phyloP scores from a whole-genome alignment of 2,888 invertebrate genomes.

The Ferdinandea cuprea region DNA sequence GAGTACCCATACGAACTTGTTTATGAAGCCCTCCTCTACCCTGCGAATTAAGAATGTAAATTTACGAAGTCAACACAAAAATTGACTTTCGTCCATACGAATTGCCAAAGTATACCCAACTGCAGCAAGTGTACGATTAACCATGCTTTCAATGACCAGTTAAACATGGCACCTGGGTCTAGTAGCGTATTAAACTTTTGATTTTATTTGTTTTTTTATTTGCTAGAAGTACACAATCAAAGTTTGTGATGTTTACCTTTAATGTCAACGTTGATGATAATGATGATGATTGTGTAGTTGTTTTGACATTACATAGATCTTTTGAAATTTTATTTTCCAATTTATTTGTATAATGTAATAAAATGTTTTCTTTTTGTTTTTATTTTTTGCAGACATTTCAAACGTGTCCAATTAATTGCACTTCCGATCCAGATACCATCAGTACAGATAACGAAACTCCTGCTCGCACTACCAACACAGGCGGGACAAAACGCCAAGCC shows the following conservation, averaged over 20 bases:
- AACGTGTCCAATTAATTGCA: conserved; percentile 86
- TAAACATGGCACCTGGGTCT: not conserved
- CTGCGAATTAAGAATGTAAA: conserved; percentile 2
- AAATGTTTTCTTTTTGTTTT: conserved; percentile 40
- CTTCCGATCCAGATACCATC: conserved; percentile 81
- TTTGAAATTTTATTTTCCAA: conserved; percentile 1
- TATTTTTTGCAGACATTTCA: conserved; percentile 87
- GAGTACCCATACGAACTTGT: not conserved
- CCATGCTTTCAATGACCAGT: conserved; percentile 2
- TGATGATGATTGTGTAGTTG: not conserved
- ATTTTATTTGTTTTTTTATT: conserved; percentile 6
- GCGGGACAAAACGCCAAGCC: conserved; percentile 73
- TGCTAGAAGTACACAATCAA: conserved; percentile 9
- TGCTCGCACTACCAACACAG: conserved; percentile 78
- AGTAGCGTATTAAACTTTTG: conserved; percentile 8
- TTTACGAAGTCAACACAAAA: conserved; percentile 14
- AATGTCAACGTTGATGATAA: conserved; percentile 1
- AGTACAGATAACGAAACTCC: conserved; percentile 80
- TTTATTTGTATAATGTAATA: not conserved
- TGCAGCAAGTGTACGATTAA: not conserved
- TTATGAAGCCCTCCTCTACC: not conserved
- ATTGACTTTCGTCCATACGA: conserved; percentile 1
- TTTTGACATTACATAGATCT: not conserved
- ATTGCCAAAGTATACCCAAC: not conserved
- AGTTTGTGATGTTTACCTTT: conserved; percentile 3